These are phyloP conservation scores for Siniperca chuatsi DNA, from an alignment of 2,113 vertebrate species.

Conservation along the genomic window DNA sequence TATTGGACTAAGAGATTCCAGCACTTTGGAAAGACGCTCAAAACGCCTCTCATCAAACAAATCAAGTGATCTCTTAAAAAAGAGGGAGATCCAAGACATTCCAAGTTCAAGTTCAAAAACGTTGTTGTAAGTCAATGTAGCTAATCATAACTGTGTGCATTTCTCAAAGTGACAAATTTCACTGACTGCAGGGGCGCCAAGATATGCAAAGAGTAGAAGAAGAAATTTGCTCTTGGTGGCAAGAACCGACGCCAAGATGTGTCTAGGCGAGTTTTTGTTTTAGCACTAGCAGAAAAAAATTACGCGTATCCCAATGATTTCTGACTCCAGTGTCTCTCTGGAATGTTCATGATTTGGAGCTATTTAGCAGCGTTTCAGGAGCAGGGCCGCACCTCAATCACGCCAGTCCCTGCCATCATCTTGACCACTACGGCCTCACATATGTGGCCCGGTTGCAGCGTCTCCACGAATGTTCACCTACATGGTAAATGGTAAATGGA, in stretches of 20 bases:
- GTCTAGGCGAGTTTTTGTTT: background rate
- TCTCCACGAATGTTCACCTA: no score
- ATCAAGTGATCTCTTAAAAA: background rate
- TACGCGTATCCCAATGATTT: no score
- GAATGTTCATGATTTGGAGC: background rate
- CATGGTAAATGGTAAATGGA: no score
- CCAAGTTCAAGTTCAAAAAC: background rate
- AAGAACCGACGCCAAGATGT: background rate
- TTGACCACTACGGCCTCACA: no score
- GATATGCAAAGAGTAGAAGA: no score
- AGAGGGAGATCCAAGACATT: background rate
- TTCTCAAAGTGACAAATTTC: background rate
- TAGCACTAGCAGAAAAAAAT: background rate
- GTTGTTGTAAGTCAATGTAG: background rate
- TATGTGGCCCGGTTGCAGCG: no score
- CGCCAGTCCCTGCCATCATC: no score
- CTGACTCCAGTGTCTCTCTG: background rate
- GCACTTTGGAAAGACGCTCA: background rate
- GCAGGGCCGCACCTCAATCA: no score
- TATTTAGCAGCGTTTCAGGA: no score
- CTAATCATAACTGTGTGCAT: background rate
- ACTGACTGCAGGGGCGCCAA: background rate
- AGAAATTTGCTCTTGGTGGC: background rate
- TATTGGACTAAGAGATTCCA: background rate
- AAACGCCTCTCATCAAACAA: background rate